Conservation (phyloP, 1,140 invertebrate species). For the Mamestra configurata region DNA sequence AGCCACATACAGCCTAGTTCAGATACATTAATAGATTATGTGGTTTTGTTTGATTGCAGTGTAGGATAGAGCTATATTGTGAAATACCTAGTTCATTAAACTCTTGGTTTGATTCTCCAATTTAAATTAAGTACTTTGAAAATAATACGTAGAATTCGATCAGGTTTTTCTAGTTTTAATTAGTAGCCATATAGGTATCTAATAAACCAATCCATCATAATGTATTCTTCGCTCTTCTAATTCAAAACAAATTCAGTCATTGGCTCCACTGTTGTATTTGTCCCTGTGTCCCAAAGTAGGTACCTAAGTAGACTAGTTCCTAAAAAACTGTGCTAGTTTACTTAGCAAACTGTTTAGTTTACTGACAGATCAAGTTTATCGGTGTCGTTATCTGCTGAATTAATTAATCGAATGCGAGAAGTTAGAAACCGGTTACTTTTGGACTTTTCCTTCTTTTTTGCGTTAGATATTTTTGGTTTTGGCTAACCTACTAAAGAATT, state of each 20-base stretch:
- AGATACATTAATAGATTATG: constrained; percentile 4
- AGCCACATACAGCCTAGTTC: constrained; percentile 11
- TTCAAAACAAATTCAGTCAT: too few relatives aligned
- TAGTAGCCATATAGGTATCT: too few relatives aligned
- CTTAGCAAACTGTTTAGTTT: not conserved
- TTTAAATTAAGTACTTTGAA: too few relatives aligned
- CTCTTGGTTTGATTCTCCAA: too few relatives aligned
- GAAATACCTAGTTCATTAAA: too few relatives aligned
- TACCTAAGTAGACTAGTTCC: not conserved
- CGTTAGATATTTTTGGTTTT: not conserved
- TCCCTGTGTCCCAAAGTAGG: too few relatives aligned
- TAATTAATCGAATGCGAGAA: not conserved
- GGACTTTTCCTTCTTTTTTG: not conserved
- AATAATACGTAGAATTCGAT: too few relatives aligned
- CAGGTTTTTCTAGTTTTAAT: too few relatives aligned
- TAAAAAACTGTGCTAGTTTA: not conserved
- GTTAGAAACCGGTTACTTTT: constrained; percentile 4
- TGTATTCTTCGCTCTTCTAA: too few relatives aligned
- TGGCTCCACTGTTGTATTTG: too few relatives aligned
- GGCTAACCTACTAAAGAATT: too few relatives aligned
- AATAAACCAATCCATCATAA: too few relatives aligned
- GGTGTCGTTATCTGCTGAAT: not conserved
- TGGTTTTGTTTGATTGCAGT: not conserved
- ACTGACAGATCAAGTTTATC: constrained; percentile 2
- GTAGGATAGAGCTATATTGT: not conserved